Base-by-base conservation (phyloP, 2,888 invertebrate genomes). In the Calliphora vomitoria region DNA sequence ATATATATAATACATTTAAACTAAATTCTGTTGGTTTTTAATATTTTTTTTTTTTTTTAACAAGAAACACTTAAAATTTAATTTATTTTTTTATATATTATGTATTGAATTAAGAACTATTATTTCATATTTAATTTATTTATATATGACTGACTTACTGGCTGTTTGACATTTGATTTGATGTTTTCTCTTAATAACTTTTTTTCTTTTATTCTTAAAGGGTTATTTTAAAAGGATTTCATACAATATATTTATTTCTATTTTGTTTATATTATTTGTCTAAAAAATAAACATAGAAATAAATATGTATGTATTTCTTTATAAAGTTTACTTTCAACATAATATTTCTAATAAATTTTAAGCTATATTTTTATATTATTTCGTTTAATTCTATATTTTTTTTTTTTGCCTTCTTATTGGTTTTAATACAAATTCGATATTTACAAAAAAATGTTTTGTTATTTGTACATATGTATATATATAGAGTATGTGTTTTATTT, bases 1-100 rank as follows among this genome's bases (percentile, higher is more conserved):
- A 41, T 8, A 64, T 8, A 64, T 76, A 55, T 74, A 53, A 58
- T 80, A 69, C 72, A 62, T 58, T 75, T 71, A 83, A 41, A 44
- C 66, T 66, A 69, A 69, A 62, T 69, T 69, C 18, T 74, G 15
- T 69, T 81, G 38, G 20, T 72, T 68, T 74, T 68, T 18, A 25
- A 25, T 25, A 15, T 87, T 76, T 60, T 74, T 31, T 71, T 71
- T 8, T 62, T 69, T 44, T 75, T 58, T 76, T 81, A 88, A 88
- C 85, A 78, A 85, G 82, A 85, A 88, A 85, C 82, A 88, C 76
- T 83, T 85, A 86, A 62, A 68, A 58, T 3, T 41, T 80, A 80
- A 83, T 41, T 74, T 35, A 53, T 64, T 72, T 15, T 53, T 68
- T 11, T 41, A 20, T 38, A 25, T 68, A 58, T 50, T 50, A 31